phyloP scores from a whole-genome alignment of 2,797 vertebrate species.

The Acanthiza pusilla region DNA sequence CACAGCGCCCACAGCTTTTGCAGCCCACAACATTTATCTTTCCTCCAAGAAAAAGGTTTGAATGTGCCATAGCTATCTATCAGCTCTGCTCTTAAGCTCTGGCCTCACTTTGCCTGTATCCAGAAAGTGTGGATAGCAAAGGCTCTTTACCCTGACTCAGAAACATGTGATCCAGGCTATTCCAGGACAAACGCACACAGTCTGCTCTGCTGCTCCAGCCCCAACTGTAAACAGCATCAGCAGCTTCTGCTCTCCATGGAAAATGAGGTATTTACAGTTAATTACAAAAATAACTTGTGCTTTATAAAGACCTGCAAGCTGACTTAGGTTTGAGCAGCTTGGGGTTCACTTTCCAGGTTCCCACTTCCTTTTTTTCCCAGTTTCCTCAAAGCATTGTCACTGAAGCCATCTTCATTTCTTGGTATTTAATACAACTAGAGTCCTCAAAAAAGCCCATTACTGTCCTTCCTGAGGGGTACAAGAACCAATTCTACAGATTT shows the following conservation, averaged over 20 bases:
- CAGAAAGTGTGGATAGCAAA: neutral
- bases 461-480: neutral
- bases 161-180: accelerated
- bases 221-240: neutral
- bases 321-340: neutral
- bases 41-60: neutral
- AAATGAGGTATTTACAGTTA: neutral
- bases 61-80: neutral
- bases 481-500: neutral
- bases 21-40: neutral
- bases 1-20: neutral
- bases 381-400: neutral
- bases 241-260: neutral
- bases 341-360: neutral
- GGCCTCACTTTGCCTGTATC: neutral
- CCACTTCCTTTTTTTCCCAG: neutral
- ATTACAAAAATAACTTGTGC: neutral
- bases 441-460: neutral
- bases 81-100: neutral
- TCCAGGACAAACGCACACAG: neutral
- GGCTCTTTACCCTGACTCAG: neutral
- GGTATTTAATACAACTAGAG: neutral
- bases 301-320: neutral
- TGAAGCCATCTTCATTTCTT: neutral
- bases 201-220: neutral